phyloP scores from a whole-genome alignment of 2,797 vertebrate species.

The Thripadectes ignobilis region DNA sequence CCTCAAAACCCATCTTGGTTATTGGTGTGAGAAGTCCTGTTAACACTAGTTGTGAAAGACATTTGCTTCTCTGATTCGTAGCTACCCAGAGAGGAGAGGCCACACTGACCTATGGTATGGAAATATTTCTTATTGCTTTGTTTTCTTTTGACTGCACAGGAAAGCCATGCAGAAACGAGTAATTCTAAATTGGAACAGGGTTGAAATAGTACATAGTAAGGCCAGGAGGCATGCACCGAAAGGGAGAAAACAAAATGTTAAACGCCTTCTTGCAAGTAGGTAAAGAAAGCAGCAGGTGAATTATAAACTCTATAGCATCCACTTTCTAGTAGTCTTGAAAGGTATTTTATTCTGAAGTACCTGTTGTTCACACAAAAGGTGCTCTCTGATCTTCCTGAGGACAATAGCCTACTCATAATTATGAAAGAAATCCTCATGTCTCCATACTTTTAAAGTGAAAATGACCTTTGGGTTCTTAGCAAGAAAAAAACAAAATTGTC shows the following conservation, averaged over 20 bases:
- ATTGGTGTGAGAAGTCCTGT: not conserved
- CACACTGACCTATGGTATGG: not conserved
- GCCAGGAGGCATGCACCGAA: not conserved
- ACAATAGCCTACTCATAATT: not conserved
- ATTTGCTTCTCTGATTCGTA: not conserved
- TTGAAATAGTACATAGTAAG: not conserved
- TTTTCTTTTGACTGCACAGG: not conserved
- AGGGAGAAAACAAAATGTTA: not conserved
- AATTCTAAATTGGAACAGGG: not conserved
- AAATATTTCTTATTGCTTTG: not conserved
- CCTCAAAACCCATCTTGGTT: not conserved
- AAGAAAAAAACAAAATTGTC: not conserved
- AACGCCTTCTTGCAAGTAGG: not conserved
- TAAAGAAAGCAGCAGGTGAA: not conserved
- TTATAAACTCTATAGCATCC: not conserved
- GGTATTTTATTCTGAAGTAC: conserved; percentile 5
- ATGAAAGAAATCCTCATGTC: not conserved
- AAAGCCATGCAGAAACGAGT: not conserved
- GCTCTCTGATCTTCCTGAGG: not conserved
- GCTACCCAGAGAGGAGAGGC: not conserved
- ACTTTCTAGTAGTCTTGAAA: not conserved
- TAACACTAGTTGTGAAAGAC: not conserved
- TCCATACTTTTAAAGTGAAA: not conserved
- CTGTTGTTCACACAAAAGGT: not conserved
- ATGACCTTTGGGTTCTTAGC: not conserved